These are phyloP conservation scores for Chymomyza costata DNA, from an alignment of 1,140 invertebrate species.

Conservation along the genomic window DNA sequence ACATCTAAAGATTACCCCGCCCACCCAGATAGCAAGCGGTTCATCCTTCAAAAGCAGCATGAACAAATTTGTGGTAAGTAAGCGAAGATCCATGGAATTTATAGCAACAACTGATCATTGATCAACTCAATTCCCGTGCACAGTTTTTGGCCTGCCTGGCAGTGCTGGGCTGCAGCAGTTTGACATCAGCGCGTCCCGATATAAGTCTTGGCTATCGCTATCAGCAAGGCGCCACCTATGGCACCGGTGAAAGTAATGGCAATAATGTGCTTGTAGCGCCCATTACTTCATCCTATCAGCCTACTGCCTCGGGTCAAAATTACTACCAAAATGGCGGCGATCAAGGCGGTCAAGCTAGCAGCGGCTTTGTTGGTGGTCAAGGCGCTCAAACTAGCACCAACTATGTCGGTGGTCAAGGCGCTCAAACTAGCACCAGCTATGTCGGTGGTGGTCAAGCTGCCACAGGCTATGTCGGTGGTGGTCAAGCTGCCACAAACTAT, in stretches of 20 bases:
- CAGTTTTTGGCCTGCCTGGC: conserved; percentile 53
- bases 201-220: conserved; percentile 58
- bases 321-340: conserved; percentile 56
- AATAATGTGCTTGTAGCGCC: conserved; percentile 28
- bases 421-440: not conserved
- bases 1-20: conserved; percentile 6
- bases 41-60: conserved; percentile 27
- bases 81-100: not conserved
- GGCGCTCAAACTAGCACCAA: too few species aligned
- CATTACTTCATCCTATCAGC: conserved; percentile 45
- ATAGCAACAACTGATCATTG: not conserved
- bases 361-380: too few species aligned
- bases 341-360: too few species aligned
- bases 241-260: conserved; percentile 34
- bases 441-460: not conserved
- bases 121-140: not conserved
- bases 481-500: not conserved
- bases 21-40: too few species aligned
- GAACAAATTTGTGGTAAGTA: conserved; percentile 67
- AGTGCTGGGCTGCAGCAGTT: conserved; percentile 22
- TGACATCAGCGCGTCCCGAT: conserved; percentile 54
- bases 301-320: conserved; percentile 69
- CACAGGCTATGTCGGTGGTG: not conserved
- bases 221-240: conserved; percentile 41
- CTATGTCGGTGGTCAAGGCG: not conserved